These are phyloP conservation scores for Drosophila paranaensis DNA, from an alignment of 2,888 invertebrate species.

Conservation along the genomic window DNA sequence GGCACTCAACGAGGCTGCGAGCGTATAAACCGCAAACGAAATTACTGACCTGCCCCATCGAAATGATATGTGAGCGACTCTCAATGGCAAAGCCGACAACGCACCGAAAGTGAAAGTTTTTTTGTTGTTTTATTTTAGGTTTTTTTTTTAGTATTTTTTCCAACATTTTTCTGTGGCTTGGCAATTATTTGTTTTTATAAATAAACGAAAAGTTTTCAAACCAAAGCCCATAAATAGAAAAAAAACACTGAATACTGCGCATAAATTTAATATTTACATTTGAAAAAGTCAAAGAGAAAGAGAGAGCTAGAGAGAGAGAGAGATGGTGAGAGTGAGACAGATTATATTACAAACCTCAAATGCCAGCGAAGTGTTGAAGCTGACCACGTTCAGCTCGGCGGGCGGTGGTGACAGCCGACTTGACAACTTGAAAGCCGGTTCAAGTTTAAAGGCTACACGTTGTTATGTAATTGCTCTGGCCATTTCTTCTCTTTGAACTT, in stretches of 20 bases:
- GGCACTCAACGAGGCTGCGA: constrained; percentile 22
- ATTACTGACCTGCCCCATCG: constrained; percentile 50
- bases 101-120: constrained; percentile 69
- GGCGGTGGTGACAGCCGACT: constrained; percentile 16
- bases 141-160: neutral
- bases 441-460: constrained; percentile 67
- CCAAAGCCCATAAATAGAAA: constrained; percentile 24
- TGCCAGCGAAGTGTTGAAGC: constrained; percentile 29
- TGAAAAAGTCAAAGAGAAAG: constrained; percentile 14
- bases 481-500: constrained; percentile 71
- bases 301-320: constrained; percentile 10
- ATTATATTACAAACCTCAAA: constrained; percentile 42
- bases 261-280: constrained; percentile 55
- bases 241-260: constrained; percentile 47
- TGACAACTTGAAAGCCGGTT: constrained; percentile 38
- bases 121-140: neutral
- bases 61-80: constrained; percentile 24
- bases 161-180: constrained; percentile 9
- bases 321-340: constrained; percentile 15
- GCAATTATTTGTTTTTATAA: constrained; percentile 53
- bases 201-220: constrained; percentile 32
- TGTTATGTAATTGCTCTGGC: constrained; percentile 64
- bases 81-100: constrained; percentile 50
- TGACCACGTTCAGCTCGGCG: constrained; percentile 10
- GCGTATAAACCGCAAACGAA: constrained; percentile 23